Evolutionary conservation across 2,888 invertebrate genomes (phyloP), one percentile per base, ranked within the genome.

Genomic region (Cephus spinipes): DNA sequence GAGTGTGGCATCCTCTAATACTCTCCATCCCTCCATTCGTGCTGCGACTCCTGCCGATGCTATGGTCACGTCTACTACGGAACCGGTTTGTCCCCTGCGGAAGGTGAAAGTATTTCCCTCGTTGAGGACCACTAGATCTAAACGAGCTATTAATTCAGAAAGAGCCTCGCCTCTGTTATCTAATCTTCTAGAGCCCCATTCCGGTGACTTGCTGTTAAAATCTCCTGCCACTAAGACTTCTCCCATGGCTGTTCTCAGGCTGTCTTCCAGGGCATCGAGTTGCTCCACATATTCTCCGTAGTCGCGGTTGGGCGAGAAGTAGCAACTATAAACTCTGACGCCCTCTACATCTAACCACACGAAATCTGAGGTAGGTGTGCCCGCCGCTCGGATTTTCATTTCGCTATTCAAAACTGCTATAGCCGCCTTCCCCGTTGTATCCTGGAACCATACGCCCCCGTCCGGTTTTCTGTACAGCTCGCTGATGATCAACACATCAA

Each of bases 131-230:
- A 75, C 76, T 11, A 78, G 32, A 15, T 78, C 76, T 3, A 74
- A 75, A 31, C 78, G 23, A 3, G 74, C 73, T 3, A 78, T 23
- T 11, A 77, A 30, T 36, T 75, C 75, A 0, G 80, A 80, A 31
- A 80, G 31, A 12, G 78, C 80, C 35, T 77, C 76, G 0, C 79
- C 79, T 75, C 77, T 75, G 23, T 40, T 79, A 31, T 79, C 79
- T n/a, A 77, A 40, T 76, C 69, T 74, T 4, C 71, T 69, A 9
- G 78, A 78, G 30, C 78, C 76, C 76, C 76, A 78, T 30, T 80
- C 78, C 11, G 76, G 80, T n/a, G 80, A 80, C 69, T 78, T 80
- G 23, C 74, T 78, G 40, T 80, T 80, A 31, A 78, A 80, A n/a
- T 80, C 80, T 11, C 80, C 80, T n/a, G 74, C 30, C 1, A 80